Evolutionary conservation across 2,113 vertebrate species (phyloP).

Genomic region (Apus apus): DNA sequence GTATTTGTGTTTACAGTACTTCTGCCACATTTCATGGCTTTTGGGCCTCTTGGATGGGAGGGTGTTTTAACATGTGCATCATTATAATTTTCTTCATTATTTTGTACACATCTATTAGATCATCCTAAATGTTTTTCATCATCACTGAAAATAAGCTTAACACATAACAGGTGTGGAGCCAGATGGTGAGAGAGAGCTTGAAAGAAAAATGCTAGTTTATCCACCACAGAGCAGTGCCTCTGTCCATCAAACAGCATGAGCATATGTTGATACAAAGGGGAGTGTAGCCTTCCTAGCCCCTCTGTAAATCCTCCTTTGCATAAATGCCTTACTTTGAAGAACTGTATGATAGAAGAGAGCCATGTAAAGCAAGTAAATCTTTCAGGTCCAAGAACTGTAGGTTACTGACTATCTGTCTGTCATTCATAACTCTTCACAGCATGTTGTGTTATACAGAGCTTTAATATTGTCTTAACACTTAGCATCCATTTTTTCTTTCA

Average conservation of each 20-base stretch:
- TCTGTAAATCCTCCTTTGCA: background rate
- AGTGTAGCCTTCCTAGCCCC: background rate
- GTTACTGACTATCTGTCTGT: background rate
- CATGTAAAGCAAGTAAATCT: background rate
- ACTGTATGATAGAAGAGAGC: background rate
- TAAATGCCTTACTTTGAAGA: background rate
- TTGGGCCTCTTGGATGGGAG: background rate
- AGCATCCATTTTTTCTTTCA: background rate
- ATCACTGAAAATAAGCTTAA: conserved; percentile 38
- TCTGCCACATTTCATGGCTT: background rate
- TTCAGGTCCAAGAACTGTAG: background rate
- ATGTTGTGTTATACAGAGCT: background rate
- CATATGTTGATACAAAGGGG: background rate
- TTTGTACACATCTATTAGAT: conserved; percentile 49
- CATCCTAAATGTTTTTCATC: conserved; percentile 45
- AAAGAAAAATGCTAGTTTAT: background rate
- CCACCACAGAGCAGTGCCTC: background rate
- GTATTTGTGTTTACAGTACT: background rate
- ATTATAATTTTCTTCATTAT: conserved; percentile 59
- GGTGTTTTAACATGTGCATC: conserved; percentile 22
- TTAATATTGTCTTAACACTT: background rate
- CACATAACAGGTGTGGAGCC: conserved; percentile 26
- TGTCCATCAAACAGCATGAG: background rate
- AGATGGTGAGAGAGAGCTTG: background rate
- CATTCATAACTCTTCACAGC: background rate